Percentiles rank a stretch among this genome's conserved stretches.
Evolutionary conservation across 1,140 invertebrate genomes (phyloP).

Genomic region (Drosophila lacertosa): DNA sequence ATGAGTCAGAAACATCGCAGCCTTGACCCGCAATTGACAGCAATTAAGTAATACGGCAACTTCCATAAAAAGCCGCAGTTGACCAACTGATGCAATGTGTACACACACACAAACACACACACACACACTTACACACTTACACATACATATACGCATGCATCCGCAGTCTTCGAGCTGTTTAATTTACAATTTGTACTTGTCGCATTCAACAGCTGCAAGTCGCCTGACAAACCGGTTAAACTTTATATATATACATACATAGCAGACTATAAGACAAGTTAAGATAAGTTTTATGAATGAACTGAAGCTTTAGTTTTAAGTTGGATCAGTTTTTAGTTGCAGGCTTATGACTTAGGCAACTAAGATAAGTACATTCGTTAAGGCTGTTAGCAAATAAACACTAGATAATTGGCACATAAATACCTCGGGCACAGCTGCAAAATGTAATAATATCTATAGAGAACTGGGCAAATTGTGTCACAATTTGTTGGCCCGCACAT

Average conservation of each 20-base stretch:
- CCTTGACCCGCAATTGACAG: slow-evolving; percentile 70
- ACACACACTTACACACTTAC: no score
- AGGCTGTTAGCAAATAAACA: slow-evolving; percentile 63
- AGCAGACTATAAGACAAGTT: no score
- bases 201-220: slow-evolving; percentile 12
- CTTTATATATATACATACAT: slow-evolving; percentile 2
- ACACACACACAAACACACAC: no score
- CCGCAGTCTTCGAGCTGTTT: neutral
- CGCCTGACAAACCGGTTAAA: slow-evolving; percentile 23
- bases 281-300: slow-evolving; percentile 58
- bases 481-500: slow-evolving; percentile 60
- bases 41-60: slow-evolving; percentile 41
- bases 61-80: slow-evolving; percentile 36
- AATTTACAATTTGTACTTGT: slow-evolving; percentile 16
- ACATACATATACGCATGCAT: neutral
- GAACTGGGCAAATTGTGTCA: slow-evolving; percentile 51
- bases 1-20: slow-evolving; percentile 25
- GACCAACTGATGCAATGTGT: neutral
- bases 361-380: slow-evolving; percentile 32
- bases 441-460: slow-evolving; percentile 25
- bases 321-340: slow-evolving; percentile 43
- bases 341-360: slow-evolving; percentile 24
- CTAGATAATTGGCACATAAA: slow-evolving; percentile 55
- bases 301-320: neutral
- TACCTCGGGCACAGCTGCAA: slow-evolving; percentile 50